Evolutionary conservation across 1,140 invertebrate genomes (phyloP).

Genomic region (Lucilia cuprina): DNA sequence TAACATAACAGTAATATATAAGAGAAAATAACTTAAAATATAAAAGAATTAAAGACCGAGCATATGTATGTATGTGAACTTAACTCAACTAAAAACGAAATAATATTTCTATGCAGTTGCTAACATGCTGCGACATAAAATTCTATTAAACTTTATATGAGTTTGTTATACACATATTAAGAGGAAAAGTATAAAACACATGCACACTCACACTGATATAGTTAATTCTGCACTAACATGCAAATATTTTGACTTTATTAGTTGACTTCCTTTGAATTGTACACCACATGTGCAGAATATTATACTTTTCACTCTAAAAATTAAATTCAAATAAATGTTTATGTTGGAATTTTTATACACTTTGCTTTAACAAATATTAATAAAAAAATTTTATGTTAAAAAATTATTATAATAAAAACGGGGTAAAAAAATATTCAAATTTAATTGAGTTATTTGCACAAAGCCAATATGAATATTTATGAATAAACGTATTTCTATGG

Average conservation of each 20-base stretch:
- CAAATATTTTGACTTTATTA: too few relatives aligned
- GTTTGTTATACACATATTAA: too few relatives aligned
- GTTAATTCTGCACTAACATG: too few relatives aligned
- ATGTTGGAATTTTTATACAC: neutral
- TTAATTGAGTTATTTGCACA: constrained; percentile 11
- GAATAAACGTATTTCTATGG: neutral
- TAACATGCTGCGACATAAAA: neutral
- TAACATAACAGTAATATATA: neutral
- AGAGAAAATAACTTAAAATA: neutral
- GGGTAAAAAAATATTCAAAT: neutral
- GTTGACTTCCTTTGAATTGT: too few relatives aligned
- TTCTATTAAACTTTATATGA: too few relatives aligned
- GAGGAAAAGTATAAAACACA: too few relatives aligned
- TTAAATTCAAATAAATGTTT: too few relatives aligned
- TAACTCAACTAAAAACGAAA: neutral
- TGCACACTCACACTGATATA: too few relatives aligned
- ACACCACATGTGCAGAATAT: too few relatives aligned
- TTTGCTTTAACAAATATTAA: neutral
- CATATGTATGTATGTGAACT: neutral
- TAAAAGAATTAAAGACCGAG: neutral
- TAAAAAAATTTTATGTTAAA: neutral
- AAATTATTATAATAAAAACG: neutral
- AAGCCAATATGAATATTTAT: neutral
- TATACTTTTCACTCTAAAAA: too few relatives aligned
- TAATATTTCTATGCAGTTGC: neutral